Evolutionary conservation across 2,113 vertebrate genomes (phyloP).

Genomic region (Tamias sibiricus): DNA sequence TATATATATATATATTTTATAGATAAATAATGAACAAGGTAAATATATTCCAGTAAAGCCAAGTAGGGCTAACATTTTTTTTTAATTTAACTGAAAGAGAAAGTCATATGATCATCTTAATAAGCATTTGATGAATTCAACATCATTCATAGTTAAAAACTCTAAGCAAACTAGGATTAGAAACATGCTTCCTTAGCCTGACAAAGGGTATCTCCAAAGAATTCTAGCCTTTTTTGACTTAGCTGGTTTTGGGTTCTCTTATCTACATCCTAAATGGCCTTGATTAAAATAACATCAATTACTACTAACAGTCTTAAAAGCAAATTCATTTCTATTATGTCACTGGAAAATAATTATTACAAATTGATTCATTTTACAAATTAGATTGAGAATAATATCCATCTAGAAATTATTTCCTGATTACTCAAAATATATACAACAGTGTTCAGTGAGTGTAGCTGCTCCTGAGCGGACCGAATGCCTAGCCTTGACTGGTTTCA

Average conservation of each 20-base stretch:
- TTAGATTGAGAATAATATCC: neutral
- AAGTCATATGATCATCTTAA: neutral
- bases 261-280: neutral
- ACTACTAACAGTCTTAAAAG: neutral
- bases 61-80: neutral
- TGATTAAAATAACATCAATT: neutral
- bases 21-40: neutral
- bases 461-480: too few species aligned
- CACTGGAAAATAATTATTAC: conserved; percentile 15
- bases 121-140: neutral
- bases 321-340: neutral
- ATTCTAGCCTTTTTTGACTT: neutral
- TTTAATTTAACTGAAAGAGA: neutral
- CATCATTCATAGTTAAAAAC: neutral
- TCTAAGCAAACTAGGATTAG: neutral
- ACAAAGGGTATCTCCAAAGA: neutral
- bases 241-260: neutral
- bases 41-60: neutral
- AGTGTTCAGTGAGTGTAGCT: too few species aligned
- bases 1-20: neutral
- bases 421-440: neutral
- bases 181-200: neutral
- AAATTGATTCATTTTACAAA: neutral
- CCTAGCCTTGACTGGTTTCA: too few species aligned
- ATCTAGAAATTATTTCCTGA: conserved; percentile 7